These are phyloP conservation scores for Vicugna pacos DNA, from an alignment of 2,113 vertebrate genomes.

Conservation along the genomic window DNA sequence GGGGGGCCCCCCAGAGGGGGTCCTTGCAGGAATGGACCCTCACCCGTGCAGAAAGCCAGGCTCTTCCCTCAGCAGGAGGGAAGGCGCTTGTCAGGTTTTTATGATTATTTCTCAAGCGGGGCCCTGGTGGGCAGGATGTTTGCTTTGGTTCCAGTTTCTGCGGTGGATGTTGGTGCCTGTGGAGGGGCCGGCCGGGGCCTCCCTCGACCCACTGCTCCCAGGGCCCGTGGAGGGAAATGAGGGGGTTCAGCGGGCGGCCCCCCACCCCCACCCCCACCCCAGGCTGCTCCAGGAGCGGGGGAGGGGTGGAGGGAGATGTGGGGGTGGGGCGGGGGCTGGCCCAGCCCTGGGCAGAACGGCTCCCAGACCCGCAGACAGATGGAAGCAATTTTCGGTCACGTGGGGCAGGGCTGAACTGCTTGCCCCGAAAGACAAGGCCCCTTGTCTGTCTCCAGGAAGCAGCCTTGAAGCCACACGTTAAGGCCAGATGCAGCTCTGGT, in stretches of 20 bases:
- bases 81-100: not conserved
- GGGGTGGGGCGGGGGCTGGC: not conserved
- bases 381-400: slow-evolving; percentile 78
- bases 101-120: not conserved
- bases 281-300: not conserved
- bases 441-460: slow-evolving; percentile 57
- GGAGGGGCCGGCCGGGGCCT: not conserved
- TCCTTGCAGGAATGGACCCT: no score
- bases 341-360: not conserved
- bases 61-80: not conserved
- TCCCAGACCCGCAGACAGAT: slow-evolving; percentile 51
- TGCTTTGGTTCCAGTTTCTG: slow-evolving; percentile 42
- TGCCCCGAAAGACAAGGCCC: not conserved
- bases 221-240: not conserved
- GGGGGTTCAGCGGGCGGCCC: not conserved
- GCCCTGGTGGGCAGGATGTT: not conserved
- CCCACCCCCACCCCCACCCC: not conserved
- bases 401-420: not conserved
- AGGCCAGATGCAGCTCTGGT: not conserved
- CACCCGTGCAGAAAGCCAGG: not conserved
- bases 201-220: not conserved
- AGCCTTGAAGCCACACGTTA: slow-evolving; percentile 43
- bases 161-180: not conserved
- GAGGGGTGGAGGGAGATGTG: no score
- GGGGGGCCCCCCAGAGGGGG: not conserved